Evolutionary conservation across 2,797 vertebrate species (phyloP).

Genomic region (Tokudaia tokunoshimensis): DNA sequence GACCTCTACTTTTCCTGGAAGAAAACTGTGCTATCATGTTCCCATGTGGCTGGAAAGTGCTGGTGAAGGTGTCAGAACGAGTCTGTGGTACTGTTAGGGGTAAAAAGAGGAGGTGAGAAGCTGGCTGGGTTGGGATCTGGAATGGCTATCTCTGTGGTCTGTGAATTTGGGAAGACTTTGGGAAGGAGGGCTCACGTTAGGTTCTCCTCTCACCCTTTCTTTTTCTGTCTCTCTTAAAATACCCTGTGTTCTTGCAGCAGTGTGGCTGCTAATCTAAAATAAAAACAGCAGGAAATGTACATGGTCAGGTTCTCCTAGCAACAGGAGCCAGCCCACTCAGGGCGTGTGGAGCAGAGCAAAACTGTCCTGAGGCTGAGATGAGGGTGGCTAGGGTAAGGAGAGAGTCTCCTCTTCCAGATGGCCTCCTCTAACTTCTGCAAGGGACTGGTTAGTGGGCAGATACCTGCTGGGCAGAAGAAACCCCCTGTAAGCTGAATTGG

Average conservation of each 20-base stretch:
- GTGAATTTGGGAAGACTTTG: neutral
- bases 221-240: constrained; percentile 83
- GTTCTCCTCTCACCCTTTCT: constrained; percentile 60
- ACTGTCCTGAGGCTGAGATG: constrained; percentile 76
- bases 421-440: neutral
- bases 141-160: neutral
- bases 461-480: neutral
- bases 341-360: constrained; percentile 78
- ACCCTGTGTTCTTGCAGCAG: constrained; percentile 82
- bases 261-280: constrained; percentile 83
- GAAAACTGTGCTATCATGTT: neutral
- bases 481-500: neutral
- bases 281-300: constrained; percentile 86
- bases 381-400: constrained; percentile 33
- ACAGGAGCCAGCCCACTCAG: constrained; percentile 82
- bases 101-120: neutral
- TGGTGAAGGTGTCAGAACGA: neutral
- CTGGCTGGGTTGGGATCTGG: neutral
- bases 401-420: neutral
- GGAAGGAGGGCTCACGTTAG: constrained; percentile 39
- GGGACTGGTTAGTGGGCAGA: neutral
- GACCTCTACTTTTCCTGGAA: neutral
- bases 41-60: neutral
- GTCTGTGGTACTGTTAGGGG: neutral
- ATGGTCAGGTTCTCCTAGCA: constrained; percentile 86